These are phyloP conservation scores for Maccullochella peelii DNA, from an alignment of 2,113 vertebrate species.

Conservation along the genomic window DNA sequence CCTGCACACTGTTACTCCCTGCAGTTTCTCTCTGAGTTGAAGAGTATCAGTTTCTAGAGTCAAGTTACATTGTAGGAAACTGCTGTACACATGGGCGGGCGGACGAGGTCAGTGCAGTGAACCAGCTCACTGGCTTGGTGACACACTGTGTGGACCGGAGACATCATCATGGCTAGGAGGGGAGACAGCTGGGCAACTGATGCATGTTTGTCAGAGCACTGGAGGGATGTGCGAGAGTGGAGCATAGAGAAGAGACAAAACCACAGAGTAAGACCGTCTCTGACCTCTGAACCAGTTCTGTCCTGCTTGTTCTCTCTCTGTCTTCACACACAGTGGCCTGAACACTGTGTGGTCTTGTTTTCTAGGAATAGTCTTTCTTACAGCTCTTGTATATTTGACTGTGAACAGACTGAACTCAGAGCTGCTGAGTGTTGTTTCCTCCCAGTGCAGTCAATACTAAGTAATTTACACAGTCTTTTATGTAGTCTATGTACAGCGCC, in stretches of 20 bases:
- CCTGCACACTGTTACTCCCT: not conserved
- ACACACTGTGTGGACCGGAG: slow-evolving; percentile 2
- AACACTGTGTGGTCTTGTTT: slow-evolving; percentile 7
- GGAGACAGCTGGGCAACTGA: slow-evolving; percentile 26
- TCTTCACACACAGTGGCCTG: not conserved
- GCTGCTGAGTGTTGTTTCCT: slow-evolving; percentile 9
- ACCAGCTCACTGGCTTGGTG: slow-evolving; percentile 1
- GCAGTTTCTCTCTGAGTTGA: slow-evolving; percentile 7
- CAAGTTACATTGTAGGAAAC: slow-evolving; percentile 42
- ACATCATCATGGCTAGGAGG: slow-evolving; percentile 55
- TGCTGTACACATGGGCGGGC: slow-evolving; percentile 25
- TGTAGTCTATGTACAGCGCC: slow-evolving; percentile 31
- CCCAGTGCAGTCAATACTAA: slow-evolving; percentile 46
- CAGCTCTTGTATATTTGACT: slow-evolving; percentile 16
- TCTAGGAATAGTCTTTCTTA: slow-evolving; percentile 20
- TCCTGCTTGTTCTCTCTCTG: not conserved
- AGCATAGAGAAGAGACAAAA: slow-evolving; percentile 74
- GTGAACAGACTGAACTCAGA: slow-evolving; percentile 26
- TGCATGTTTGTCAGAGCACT: slow-evolving; percentile 52
- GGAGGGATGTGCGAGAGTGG: slow-evolving; percentile 63
- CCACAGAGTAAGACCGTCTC: slow-evolving; percentile 56
- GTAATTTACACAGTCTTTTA: slow-evolving; percentile 35
- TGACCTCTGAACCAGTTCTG: slow-evolving; percentile 7
- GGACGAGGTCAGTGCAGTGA: slow-evolving; percentile 12
- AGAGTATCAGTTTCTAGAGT: slow-evolving; percentile 48